Base-by-base conservation (phyloP, 1,140 invertebrate species). In the Rhopalosiphum maidis region DNA sequence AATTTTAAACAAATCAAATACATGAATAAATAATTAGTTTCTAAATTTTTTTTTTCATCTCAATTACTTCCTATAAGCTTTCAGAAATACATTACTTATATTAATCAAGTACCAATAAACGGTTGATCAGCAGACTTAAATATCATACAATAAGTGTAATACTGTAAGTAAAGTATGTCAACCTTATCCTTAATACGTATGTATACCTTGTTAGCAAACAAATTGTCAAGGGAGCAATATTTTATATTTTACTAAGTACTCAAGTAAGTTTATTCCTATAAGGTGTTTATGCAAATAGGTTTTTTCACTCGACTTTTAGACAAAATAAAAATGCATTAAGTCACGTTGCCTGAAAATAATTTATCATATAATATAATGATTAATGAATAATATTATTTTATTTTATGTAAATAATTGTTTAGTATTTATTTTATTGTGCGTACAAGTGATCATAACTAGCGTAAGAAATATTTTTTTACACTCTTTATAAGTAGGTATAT, bases 271-370 rank as follows among this genome's bases (percentile, higher is more conserved):
- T 25, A 51, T 89, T 54, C n/a, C 18, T 89, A 51, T 51, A 89
- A 21, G 87, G n/a, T 51, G 7, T 54, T 51, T 89, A 89, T 89
- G 88, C 51, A 55, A 89, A 55, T 89, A 37, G 4, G 51, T 89
- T 55, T 89, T 89, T 54, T 37, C 35, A n/a, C 87, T 54, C n/a
- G 35, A 54, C n/a, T 89, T 23, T 89, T 54, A 37, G 35, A 5
- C 51, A 35, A 88, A 88, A 88, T 88, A 89, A 54, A 54, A 89
- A 89, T 37, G 35, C n/a, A 89, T 88, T 89, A 89, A 48, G 30
- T 51, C 87, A 54, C 87, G 87, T 89, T 18, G 5, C 25, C n/a
- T n/a, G 60, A 77, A 77, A 77, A 77, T 77, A 77, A 77, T 77
- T 77, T 4, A 77, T 77, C 30, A 77, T 48, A 37, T 86, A 46